Base-by-base conservation (phyloP, 2,797 vertebrate genomes). In the Xiphorhynchus erythropygius region DNA sequence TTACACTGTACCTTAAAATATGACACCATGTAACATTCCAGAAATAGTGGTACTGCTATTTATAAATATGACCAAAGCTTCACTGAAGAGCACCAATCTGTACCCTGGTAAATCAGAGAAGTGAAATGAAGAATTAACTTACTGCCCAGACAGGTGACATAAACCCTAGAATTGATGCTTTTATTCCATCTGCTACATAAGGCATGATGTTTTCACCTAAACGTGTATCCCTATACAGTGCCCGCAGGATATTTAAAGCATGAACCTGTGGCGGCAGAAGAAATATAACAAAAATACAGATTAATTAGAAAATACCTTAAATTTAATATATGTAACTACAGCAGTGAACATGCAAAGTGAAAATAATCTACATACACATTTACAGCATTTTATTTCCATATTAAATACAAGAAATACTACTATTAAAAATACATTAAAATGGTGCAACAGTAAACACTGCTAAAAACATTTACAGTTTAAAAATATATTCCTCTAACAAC, bases 91-190 rank as follows among this genome's bases (percentile, higher is more conserved):
- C 21, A 82, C 27, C 39, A 46, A 25, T 49, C 37, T 37, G 27
- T 7, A 42, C 9, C 11, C 28, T 74, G 33, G 57, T 41, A 74
- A 44, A 49, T 59, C 25, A 84, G 35, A 70, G 37, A 85, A 39
- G 28, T 5, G 82, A 83, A 65, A 73, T 44, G 10, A 79, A 90
- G 47, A 62, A 77, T 80, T 56, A 88, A 99, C 99, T 99, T 98
- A 99, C 99, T 16, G 99, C 99, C 99, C 99, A 99, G 69, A 99
- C 96, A 28, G 99, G 98, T 65, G 99, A 99, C 50, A 98, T 99
- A 97, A 99, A 99, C 70, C 99, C 99, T 78, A 99, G 98, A 68
- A 99, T 96, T 15, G 99, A 99, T 32, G 98, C 99, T 97, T 98
- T 98, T 97, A 99, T 97, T 87, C 99, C 99, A 33, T 99, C 99